Base-by-base conservation (phyloP, 2,113 vertebrate genomes). In the Trichechus manatus region DNA sequence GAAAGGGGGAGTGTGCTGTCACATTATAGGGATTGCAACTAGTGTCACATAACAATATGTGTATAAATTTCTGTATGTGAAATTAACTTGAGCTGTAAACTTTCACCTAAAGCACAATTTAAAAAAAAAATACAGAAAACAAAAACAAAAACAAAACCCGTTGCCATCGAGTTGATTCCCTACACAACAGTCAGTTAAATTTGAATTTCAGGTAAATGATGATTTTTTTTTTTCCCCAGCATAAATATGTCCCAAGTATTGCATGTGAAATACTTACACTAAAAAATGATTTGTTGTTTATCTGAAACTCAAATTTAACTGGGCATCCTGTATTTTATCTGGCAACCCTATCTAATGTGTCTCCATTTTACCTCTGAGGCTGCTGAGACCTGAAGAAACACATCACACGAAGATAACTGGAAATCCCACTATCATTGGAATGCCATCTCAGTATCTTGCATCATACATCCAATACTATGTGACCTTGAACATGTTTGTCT, bases 401-500 rank as follows among this genome's bases (percentile, higher is more conserved):
- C 42, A 63, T 63, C n/a, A 29, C 27, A 53, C 47, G 70, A 72
- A 86, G 75, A 74, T 87, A 89, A 87, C 53, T 63, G 27, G 78
- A 85, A 87, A 79, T 74, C 66, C 53, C 74, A 33, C 79, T 23
- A 15, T 61, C 36, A 19, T 4, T 61, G 74, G 70, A 95, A 78
- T 89, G 68, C 63, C 29, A 39, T 13, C 39, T n/a, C 31, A 79
- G 84, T 56, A 53, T 78, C 90, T 96, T 80, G 70, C 39, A 44
- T 75, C 85, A 80, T 39, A 3, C 7, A 75, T 39, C 6, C 85
- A 75, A 33, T 27, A 72, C 47, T 59, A 29, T 27, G 44, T 87
- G 70, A 80, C 70, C 86, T 80, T 85, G 59, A 90, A n/a, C 14
- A 36, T 87, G 81, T 84, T 80, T 96, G 33, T 90, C 70, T 89